Conservation (phyloP, 2,113 vertebrate genomes). For the Eublepharis macularius region DNA sequence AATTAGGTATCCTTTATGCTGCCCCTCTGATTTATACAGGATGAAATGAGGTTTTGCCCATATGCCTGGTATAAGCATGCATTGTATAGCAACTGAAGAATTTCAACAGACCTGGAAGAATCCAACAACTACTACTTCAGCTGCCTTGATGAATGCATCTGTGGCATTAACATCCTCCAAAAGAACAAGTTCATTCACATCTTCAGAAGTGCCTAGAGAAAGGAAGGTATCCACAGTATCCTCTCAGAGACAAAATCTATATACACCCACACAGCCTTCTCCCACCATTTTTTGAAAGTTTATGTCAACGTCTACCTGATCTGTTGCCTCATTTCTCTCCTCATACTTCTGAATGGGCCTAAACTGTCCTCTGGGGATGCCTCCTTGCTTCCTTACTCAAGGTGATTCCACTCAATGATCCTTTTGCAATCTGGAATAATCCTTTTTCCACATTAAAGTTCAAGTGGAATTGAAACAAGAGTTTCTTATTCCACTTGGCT, state of each 20-base stretch:
- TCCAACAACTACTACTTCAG: slow-evolving; percentile 86
- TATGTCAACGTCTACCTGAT: neutral
- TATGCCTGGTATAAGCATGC: neutral
- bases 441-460: too few species aligned
- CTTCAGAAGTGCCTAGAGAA: slow-evolving; percentile 56
- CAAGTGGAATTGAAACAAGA: neutral
- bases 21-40: neutral
- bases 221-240: neutral
- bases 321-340: neutral
- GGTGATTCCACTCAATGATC: neutral
- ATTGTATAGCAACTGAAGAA: neutral
- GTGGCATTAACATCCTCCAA: slow-evolving; percentile 71
- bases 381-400: neutral
- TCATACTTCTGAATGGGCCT: neutral
- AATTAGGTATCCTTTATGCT: neutral
- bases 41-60: neutral
- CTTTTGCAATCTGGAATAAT: too few species aligned
- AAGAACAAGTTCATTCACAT: slow-evolving; percentile 32
- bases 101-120: slow-evolving; percentile 88
- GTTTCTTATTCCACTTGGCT: neutral
- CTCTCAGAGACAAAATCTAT: neutral
- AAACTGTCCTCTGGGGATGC: neutral
- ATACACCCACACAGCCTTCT: neutral
- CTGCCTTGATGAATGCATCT: slow-evolving; percentile 76
- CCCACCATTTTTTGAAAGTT: neutral